A percentile compares a stretch with the other conserved stretches of the same genome.
Evolutionary conservation across 2,113 vertebrate genomes (phyloP).

Genomic region (Miniopterus natalensis): DNA sequence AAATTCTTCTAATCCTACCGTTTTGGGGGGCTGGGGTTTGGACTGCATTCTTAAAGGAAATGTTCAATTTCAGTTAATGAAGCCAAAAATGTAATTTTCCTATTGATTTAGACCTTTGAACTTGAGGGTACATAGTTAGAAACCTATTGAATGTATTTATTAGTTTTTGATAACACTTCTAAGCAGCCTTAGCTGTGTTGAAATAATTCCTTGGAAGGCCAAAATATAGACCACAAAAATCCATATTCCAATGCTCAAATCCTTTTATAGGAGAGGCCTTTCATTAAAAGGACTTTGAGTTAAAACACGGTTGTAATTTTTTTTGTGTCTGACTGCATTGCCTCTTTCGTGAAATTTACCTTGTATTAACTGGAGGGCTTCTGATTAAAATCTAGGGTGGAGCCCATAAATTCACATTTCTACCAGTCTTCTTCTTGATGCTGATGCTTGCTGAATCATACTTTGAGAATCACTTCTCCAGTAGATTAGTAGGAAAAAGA

Average conservation of each 20-base stretch:
- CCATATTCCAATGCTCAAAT: not conserved
- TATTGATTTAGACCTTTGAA: slow-evolving; percentile 8
- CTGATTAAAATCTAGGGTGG: not conserved
- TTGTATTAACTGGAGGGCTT: not conserved
- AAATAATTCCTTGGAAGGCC: not conserved
- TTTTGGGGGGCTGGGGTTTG: not conserved
- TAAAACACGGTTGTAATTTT: not conserved
- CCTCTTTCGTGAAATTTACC: slow-evolving; percentile 6
- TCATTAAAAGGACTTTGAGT: not conserved
- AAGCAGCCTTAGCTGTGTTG: not conserved
- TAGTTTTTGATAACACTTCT: not conserved
- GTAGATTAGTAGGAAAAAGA: not conserved
- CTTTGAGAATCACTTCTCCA: not conserved
- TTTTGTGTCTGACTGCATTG: not conserved
- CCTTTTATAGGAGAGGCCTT: not conserved
- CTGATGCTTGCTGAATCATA: not conserved
- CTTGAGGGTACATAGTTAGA: not conserved
- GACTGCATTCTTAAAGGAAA: not conserved
- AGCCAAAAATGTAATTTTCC: not conserved
- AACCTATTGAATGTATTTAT: not conserved
- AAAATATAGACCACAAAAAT: not conserved
- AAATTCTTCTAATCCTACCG: not conserved
- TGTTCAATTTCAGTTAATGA: slow-evolving; percentile 42
- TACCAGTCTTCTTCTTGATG: not conserved
- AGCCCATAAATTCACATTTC: not conserved